A percentile compares a stretch with the other conserved stretches of the same genome.
These are phyloP conservation scores for Adrianichthys oophorus DNA, from an alignment of 2,797 vertebrate species.

Conservation along the genomic window DNA sequence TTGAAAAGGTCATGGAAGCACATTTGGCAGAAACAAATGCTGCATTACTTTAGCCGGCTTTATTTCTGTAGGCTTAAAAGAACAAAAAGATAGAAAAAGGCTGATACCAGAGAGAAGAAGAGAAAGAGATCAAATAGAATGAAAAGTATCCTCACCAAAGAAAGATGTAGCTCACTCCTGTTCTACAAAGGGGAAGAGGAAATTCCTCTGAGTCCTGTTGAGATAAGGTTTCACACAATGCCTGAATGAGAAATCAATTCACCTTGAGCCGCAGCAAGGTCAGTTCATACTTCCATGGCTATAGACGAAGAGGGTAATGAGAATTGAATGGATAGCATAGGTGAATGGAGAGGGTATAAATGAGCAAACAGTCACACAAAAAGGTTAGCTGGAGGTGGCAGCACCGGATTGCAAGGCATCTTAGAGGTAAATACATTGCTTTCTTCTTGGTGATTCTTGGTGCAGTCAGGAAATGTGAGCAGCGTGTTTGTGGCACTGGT, in stretches of 20 bases:
- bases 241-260: slow-evolving; percentile 75
- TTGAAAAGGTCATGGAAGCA: slow-evolving; percentile 62
- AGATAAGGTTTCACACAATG: slow-evolving; percentile 74
- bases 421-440: slow-evolving; percentile 32
- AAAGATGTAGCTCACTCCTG: slow-evolving; percentile 63
- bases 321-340: slow-evolving; percentile 23
- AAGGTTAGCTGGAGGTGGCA: slow-evolving; percentile 20
- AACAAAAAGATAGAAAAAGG: slow-evolving; percentile 23
- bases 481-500: slow-evolving; percentile 25
- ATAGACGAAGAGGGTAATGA: slow-evolving; percentile 25
- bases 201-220: slow-evolving; percentile 68
- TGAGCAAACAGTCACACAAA: slow-evolving; percentile 38
- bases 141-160: slow-evolving; percentile 66
- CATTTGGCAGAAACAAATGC: slow-evolving; percentile 51
- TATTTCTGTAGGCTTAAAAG: slow-evolving; percentile 58
- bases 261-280: slow-evolving; percentile 79
- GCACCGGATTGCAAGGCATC: slow-evolving; percentile 32
- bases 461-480: slow-evolving; percentile 34
- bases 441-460: slow-evolving; percentile 26
- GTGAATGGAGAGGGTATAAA: slow-evolving; percentile 29
- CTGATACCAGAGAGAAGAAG: slow-evolving; percentile 15
- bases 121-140: slow-evolving; percentile 56
- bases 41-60: slow-evolving; percentile 70
- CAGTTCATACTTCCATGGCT: slow-evolving; percentile 50
- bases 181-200: slow-evolving; percentile 48